Conservation (phyloP, 2,797 vertebrate species). For the Phataginus tetradactyla region DNA sequence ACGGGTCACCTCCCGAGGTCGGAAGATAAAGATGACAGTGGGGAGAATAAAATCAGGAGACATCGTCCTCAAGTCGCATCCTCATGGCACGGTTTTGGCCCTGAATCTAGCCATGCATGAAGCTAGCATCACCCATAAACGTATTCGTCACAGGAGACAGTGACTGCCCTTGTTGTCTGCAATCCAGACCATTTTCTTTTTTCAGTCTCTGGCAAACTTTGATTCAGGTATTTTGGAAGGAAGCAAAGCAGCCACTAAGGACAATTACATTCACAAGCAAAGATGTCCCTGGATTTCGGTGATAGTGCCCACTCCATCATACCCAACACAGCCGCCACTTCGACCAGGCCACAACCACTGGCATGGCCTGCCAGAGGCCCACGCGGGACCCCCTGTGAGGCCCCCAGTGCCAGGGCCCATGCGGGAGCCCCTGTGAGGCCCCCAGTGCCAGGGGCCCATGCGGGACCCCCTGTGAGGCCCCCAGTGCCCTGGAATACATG, state of each 20-base stretch:
- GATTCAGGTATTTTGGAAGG: background rate
- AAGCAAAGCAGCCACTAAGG: background rate
- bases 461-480: background rate
- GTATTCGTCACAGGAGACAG: background rate
- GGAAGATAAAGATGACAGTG: background rate
- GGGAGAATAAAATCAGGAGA: background rate
- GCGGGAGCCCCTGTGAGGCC: too few relatives aligned
- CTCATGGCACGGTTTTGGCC: background rate
- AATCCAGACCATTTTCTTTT: background rate
- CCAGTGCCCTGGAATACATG: background rate
- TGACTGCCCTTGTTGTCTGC: background rate
- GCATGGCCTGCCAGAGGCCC: background rate
- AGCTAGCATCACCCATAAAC: background rate
- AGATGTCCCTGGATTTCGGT: background rate
- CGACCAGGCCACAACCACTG: background rate
- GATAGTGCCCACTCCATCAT: too few relatives aligned
- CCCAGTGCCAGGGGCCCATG: background rate
- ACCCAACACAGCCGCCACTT: background rate
- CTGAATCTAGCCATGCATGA: background rate
- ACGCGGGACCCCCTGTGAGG: rapidly evolving
- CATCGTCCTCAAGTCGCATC: background rate
- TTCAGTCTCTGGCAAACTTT: background rate
- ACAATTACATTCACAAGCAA: background rate
- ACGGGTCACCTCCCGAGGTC: background rate
- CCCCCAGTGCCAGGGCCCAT: too few relatives aligned